These are phyloP conservation scores for Erebia aethiops DNA, from an alignment of 2,888 invertebrate genomes.

Conservation along the genomic window DNA sequence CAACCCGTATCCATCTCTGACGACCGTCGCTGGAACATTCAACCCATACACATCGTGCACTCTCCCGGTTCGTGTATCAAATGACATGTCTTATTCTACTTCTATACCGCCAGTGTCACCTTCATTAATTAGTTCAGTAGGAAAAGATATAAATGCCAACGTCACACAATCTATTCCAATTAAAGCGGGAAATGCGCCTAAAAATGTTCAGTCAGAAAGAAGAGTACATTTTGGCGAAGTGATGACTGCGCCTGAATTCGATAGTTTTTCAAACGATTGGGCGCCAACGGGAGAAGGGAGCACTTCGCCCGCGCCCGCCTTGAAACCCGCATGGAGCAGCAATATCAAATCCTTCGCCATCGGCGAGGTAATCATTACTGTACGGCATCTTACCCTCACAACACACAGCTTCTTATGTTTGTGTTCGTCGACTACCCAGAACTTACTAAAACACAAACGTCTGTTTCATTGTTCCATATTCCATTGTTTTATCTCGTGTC, in stretches of 20 bases:
- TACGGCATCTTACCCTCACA: slow-evolving; percentile 74
- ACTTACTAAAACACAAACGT: slow-evolving; percentile 65
- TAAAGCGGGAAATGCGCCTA: slow-evolving; percentile 59
- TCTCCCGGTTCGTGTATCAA: slow-evolving; percentile 61
- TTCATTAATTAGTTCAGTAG: slow-evolving; percentile 59
- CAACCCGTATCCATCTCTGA: slow-evolving; percentile 74
- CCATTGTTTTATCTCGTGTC: slow-evolving; percentile 64
- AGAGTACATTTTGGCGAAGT: slow-evolving; percentile 79
- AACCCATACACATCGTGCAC: slow-evolving; percentile 75
- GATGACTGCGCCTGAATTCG: slow-evolving; percentile 68
- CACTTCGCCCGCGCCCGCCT: slow-evolving; percentile 63
- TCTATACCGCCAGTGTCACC: slow-evolving; percentile 56
- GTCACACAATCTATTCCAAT: slow-evolving; percentile 58
- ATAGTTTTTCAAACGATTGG: slow-evolving; percentile 67
- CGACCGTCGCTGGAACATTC: slow-evolving; percentile 77
- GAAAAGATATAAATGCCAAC: slow-evolving; percentile 70
- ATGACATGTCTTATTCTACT: slow-evolving; percentile 52
- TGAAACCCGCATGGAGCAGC: slow-evolving; percentile 80
- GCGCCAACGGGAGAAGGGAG: slow-evolving; percentile 66
- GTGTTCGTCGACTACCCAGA: slow-evolving; percentile 77
- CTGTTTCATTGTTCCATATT: slow-evolving; percentile 63
- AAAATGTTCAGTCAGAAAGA: slow-evolving; percentile 75
- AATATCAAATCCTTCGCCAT: slow-evolving; percentile 81
- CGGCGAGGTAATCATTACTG: slow-evolving; percentile 81
- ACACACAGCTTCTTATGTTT: slow-evolving; percentile 78